Conservation (phyloP, 2,888 invertebrate genomes). For the Dolichomitus sp. region DNA sequence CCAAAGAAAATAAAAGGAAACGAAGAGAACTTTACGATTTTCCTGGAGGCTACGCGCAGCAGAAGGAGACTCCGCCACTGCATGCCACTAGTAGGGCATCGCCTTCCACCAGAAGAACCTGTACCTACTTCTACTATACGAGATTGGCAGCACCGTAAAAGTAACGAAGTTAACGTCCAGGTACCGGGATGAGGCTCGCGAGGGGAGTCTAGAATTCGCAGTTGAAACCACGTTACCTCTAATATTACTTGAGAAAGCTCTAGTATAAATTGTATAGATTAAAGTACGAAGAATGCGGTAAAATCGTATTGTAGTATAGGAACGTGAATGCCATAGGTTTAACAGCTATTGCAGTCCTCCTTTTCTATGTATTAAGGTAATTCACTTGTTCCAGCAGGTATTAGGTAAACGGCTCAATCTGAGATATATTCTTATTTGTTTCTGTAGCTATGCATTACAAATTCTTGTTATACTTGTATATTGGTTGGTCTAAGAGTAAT, state of each 20-base stretch:
- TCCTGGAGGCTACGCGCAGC: conserved; percentile 53
- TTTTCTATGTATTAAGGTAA: not conserved
- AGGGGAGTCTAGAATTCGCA: conserved; percentile 40
- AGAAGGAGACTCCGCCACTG: conserved; percentile 42
- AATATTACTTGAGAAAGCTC: conserved; percentile 6
- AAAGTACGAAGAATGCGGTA: conserved; percentile 3
- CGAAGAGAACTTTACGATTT: conserved; percentile 65
- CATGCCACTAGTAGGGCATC: conserved; percentile 50
- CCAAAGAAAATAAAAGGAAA: conserved; percentile 52
- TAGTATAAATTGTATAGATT: conserved; percentile 34
- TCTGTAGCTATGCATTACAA: no score
- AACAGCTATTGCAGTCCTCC: conserved; percentile 2
- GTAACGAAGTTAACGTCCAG: conserved; percentile 58
- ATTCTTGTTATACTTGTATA: no score
- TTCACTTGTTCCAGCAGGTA: not conserved
- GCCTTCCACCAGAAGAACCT: conserved; percentile 36
- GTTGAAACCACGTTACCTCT: conserved; percentile 32
- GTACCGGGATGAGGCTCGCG: conserved; percentile 21
- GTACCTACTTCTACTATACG: conserved; percentile 50
- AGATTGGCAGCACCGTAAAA: conserved; percentile 66
- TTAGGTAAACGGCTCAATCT: no score
- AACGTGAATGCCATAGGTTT: not conserved
- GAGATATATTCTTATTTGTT: no score
- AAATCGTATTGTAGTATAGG: conserved; percentile 1
- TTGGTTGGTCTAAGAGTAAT: no score